Conservation (phyloP, 2,113 vertebrate genomes). For the Erinaceus europaeus region DNA sequence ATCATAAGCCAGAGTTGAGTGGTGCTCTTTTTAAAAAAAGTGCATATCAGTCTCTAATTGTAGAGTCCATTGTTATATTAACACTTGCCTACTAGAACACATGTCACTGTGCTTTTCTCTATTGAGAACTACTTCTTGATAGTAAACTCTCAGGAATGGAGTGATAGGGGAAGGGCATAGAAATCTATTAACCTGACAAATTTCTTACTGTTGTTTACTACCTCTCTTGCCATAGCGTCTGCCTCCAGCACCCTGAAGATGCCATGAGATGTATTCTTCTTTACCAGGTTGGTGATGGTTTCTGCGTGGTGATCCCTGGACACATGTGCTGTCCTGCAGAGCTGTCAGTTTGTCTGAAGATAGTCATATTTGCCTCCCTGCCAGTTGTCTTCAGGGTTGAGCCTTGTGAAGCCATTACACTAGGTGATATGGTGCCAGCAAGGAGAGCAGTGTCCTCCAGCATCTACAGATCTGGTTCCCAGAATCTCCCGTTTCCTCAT, state of each 20-base stretch:
- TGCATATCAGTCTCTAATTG: rapidly evolving
- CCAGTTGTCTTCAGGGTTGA: constrained; percentile 27
- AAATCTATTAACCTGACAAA: neutral
- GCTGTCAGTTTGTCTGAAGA: constrained; percentile 54
- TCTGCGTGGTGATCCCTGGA: constrained; percentile 37
- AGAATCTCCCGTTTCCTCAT: neutral
- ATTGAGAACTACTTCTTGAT: neutral
- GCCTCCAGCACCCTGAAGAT: constrained; percentile 77
- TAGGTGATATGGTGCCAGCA: neutral
- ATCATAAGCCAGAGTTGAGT: no score
- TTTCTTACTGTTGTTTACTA: constrained; percentile 23
- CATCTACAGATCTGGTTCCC: neutral
- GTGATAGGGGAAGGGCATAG: neutral
- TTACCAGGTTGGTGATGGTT: constrained; percentile 68
- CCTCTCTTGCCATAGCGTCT: constrained; percentile 74
- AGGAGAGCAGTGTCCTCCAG: neutral
- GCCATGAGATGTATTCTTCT: constrained; percentile 46
- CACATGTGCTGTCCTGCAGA: constrained; percentile 29
- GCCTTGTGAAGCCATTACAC: neutral
- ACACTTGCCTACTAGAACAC: neutral
- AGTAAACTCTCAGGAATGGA: neutral
- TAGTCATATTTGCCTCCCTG: constrained; percentile 47
- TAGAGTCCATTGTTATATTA: neutral
- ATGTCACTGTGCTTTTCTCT: rapidly evolving
- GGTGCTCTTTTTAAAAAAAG: neutral